These are phyloP conservation scores for Elymnias hypermnestra DNA, from an alignment of 1,140 invertebrate genomes.

Conservation along the genomic window DNA sequence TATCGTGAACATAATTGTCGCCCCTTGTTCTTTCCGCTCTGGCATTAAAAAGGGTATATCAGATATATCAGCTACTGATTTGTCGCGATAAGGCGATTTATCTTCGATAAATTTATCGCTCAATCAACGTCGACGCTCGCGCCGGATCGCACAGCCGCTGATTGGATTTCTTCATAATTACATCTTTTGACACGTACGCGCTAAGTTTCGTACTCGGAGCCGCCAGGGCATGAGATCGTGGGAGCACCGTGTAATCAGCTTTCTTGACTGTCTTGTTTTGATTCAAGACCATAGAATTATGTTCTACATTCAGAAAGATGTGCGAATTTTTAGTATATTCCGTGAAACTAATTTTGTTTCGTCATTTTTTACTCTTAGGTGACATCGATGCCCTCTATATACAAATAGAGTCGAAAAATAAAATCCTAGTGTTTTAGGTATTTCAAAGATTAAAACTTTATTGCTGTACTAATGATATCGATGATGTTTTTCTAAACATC, in stretches of 20 bases:
- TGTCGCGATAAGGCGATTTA: slow-evolving; percentile 69
- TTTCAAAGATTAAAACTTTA: no score
- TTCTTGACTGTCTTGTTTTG: slow-evolving; percentile 68
- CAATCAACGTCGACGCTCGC: slow-evolving; percentile 67
- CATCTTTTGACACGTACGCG: slow-evolving; percentile 74
- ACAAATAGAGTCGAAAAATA: no score
- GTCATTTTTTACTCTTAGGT: no score
- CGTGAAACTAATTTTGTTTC: no score
- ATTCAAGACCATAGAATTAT: slow-evolving; percentile 45
- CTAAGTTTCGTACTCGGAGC: slow-evolving; percentile 69
- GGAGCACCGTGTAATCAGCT: slow-evolving; percentile 72
- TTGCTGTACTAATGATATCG: no score
- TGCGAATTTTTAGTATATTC: no score
- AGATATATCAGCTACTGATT: slow-evolving; percentile 51
- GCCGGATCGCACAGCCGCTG: slow-evolving; percentile 49
- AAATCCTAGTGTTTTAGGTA: no score
- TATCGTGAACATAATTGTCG: slow-evolving; percentile 25
- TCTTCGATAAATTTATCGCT: slow-evolving; percentile 72
- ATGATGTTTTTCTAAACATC: no score
- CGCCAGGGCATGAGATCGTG: slow-evolving; percentile 65
- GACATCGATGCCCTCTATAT: no score
- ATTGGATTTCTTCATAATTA: slow-evolving; percentile 76
- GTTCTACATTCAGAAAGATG: neutral
- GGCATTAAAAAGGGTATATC: slow-evolving; percentile 42
- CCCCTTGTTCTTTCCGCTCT: slow-evolving; percentile 34